Evolutionary conservation across 1,140 invertebrate species (phyloP).

Genomic region (Neodiprion fabricii): DNA sequence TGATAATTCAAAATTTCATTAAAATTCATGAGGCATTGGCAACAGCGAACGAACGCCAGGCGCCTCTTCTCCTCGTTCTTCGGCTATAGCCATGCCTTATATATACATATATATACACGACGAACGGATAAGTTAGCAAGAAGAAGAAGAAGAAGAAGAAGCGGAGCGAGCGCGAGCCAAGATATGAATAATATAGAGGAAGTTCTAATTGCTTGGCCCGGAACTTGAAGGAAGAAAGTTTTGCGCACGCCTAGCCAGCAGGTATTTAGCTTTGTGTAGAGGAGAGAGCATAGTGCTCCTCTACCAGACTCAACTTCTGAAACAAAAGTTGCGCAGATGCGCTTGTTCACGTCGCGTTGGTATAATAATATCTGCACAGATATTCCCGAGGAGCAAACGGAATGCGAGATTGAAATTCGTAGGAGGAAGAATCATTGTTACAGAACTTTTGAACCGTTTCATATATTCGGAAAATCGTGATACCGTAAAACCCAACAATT

Average conservation of each 20-base stretch:
- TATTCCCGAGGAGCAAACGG: too few species aligned
- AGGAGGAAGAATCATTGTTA: too few species aligned
- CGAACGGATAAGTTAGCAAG: neutral
- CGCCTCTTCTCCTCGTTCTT: neutral
- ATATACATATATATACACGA: neutral
- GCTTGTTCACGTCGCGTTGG: neutral
- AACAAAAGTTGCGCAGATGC: neutral
- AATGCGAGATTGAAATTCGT: too few species aligned
- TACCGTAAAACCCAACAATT: too few species aligned
- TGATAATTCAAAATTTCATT: conserved; percentile 5
- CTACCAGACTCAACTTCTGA: neutral
- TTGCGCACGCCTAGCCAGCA: neutral
- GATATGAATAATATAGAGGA: conserved; percentile 7
- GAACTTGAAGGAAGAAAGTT: conserved; percentile 2
- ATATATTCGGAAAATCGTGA: too few species aligned
- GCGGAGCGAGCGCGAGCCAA: neutral
- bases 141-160: neutral
- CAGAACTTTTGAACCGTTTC: too few species aligned
- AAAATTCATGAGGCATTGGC: conserved; percentile 7
- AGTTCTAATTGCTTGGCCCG: conserved; percentile 3
- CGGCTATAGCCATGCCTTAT: neutral
- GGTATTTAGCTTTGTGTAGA: too few species aligned
- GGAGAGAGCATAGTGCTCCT: too few species aligned
- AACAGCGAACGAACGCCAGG: neutral
- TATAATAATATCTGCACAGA: neutral